Evolutionary conservation across 2,113 vertebrate genomes (phyloP), one percentile per base, ranked within the genome.

Genomic region (Galeopterus variegatus): DNA sequence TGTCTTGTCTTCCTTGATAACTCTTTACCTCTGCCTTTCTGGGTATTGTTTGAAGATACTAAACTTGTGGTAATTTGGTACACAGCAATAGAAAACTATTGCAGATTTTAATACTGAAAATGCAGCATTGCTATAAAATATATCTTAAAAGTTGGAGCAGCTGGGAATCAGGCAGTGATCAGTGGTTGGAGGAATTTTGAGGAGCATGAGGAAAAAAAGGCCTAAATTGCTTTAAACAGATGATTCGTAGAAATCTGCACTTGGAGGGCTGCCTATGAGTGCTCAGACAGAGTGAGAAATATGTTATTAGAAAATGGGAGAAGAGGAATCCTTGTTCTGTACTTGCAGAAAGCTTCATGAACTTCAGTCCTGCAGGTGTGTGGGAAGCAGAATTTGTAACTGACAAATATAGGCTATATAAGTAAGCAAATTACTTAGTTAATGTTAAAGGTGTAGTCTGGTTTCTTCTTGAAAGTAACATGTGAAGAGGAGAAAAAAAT

Each of bases 21-120:
- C 19, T 72, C 31, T 70, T 98, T 8, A 31, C 77, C 96, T 96
- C 3, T 1, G 24, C 91, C 91, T 95, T 26, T 36, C 26, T 18
- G 54, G n/a, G 69, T 84, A 92, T 58, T 28, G 67, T 52, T 54
- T 56, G 10, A 72, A 41, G 65, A 85, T 50, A 72, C 60, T 82
- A 48, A 31, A 33, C 41, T 65, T 33, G 26, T 33, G 28, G 8
- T 45, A 5, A 33, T 82, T 50, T n/a, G 15, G 58, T 52, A n/a
- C 24, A 69, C 3, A 69, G 60, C 50, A 36, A 1, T 14, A 26
- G 73, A 52, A 56, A 48, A 54, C 56, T 15, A 24, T 14, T 50
- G 18, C 15, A 13, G 18, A 19, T 33, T 13, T 87, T n/a, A 11
- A 23, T 58, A 33, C 10, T 15, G 69, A 15, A 76, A 41, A 67